phyloP scores from a whole-genome alignment of 2,113 vertebrate species.

The Hydrochoerus hydrochaeris region DNA sequence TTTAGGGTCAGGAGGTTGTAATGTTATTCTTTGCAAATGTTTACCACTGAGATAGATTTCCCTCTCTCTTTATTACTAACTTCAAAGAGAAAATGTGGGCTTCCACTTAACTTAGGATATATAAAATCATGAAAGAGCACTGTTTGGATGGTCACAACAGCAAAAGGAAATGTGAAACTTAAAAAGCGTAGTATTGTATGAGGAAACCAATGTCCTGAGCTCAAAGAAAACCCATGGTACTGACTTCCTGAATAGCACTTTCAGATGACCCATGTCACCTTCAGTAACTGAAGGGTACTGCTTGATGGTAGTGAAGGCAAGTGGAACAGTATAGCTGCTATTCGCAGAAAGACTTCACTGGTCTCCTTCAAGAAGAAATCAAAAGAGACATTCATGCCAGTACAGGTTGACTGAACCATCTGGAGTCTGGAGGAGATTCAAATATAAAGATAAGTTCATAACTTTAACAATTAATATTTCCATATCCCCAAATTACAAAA shows the following conservation, averaged over 20 bases:
- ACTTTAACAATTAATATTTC: neutral
- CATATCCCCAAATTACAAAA: neutral
- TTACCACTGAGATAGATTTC: neutral
- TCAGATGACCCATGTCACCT: neutral
- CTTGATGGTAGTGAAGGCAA: neutral
- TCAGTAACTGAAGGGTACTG: neutral
- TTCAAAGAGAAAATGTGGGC: neutral
- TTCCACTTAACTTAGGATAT: neutral
- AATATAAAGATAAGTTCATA: neutral
- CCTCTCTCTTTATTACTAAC: neutral
- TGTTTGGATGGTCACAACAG: neutral
- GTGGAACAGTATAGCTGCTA: neutral
- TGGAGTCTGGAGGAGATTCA: neutral
- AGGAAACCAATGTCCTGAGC: neutral
- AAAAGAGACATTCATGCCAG: neutral
- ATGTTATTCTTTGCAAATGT: neutral
- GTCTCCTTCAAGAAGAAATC: neutral
- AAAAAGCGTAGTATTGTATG: neutral
- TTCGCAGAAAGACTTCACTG: neutral
- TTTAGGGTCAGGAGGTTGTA: neutral
- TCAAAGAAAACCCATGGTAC: neutral
- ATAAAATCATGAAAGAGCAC: neutral
- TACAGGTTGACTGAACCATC: neutral
- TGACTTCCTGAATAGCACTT: neutral
- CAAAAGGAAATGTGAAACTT: constrained; percentile 23